phyloP scores from a whole-genome alignment of 2,888 invertebrate species.

The Drosophila nr. perissopoda region DNA sequence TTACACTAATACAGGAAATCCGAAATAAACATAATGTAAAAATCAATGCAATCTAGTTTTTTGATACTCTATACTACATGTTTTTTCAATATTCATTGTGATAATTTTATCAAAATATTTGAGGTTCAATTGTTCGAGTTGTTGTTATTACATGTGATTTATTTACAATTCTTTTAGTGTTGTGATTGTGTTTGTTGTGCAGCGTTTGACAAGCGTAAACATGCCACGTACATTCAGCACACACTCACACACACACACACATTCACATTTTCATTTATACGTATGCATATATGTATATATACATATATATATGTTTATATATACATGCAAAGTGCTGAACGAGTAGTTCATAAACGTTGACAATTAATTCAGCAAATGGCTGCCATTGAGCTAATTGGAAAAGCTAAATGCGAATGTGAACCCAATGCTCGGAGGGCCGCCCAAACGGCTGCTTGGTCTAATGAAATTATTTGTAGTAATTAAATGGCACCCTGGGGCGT shows the following conservation, averaged over 20 bases:
- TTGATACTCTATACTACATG: neutral
- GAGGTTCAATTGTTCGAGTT: conserved; percentile 11
- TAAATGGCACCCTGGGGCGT: conserved; percentile 65
- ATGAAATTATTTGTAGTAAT: conserved; percentile 75
- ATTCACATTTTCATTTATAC: neutral
- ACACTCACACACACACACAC: neutral
- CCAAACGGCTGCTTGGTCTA: conserved; percentile 42
- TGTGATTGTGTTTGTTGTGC: conserved; percentile 37
- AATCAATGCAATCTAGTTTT: conserved; percentile 12
- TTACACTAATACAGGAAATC: conserved; percentile 40
- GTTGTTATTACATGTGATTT: conserved; percentile 26
- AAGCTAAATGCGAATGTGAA: conserved; percentile 69
- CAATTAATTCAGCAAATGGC: conserved; percentile 76
- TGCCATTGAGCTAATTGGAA: conserved; percentile 77
- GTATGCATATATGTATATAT: neutral
- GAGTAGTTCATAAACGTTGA: conserved; percentile 77
- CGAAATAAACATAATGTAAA: conserved; percentile 29
- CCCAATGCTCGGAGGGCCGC: conserved; percentile 46
- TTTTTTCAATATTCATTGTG: conserved; percentile 14
- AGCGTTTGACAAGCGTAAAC: conserved; percentile 45
- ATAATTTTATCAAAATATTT: conserved; percentile 46
- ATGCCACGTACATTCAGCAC: neutral
- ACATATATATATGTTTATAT: neutral
- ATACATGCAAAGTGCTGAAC: conserved; percentile 14
- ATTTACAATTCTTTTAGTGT: conserved; percentile 34